These are phyloP conservation scores for Hydrotaea cyrtoneurina DNA, from an alignment of 2,888 invertebrate genomes.

Conservation along the genomic window DNA sequence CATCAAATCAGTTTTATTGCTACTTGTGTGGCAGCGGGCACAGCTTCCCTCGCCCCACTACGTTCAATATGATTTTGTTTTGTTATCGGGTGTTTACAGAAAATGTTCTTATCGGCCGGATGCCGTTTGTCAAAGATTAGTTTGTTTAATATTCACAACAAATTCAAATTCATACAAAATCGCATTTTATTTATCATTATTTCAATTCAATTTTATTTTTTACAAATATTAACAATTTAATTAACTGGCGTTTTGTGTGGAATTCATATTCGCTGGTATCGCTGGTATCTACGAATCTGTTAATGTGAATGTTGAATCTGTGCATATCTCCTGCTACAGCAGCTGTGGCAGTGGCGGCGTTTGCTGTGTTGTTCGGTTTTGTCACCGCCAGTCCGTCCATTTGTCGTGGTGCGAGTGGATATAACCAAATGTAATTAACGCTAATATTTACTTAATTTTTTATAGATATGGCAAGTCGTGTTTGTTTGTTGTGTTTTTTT, in stretches of 20 bases:
- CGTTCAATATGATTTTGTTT: background rate
- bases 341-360: conserved; percentile 41
- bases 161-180: conserved; percentile 38
- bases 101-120: conserved; percentile 50
- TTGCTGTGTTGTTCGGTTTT: conserved; percentile 41
- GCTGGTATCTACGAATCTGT: conserved; percentile 9
- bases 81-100: conserved; percentile 44
- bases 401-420: background rate
- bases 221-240: conserved; percentile 63
- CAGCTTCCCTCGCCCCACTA: background rate
- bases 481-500: conserved; percentile 40
- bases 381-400: conserved; percentile 22
- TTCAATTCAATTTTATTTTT: conserved; percentile 51
- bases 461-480: conserved; percentile 33
- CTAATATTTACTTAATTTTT: conserved; percentile 57
- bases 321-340: conserved; percentile 1
- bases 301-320: conserved; percentile 13
- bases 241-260: conserved; percentile 33
- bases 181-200: conserved; percentile 52
- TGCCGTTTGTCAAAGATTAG: conserved; percentile 49
- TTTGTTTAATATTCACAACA: conserved; percentile 36
- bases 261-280: conserved; percentile 19
- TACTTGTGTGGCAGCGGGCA: no score
- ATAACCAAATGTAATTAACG: conserved; percentile 50
- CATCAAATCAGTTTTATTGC: conserved; percentile 1